Base-by-base conservation (phyloP, 1,140 invertebrate genomes). In the Proctacanthus coquilletti region DNA sequence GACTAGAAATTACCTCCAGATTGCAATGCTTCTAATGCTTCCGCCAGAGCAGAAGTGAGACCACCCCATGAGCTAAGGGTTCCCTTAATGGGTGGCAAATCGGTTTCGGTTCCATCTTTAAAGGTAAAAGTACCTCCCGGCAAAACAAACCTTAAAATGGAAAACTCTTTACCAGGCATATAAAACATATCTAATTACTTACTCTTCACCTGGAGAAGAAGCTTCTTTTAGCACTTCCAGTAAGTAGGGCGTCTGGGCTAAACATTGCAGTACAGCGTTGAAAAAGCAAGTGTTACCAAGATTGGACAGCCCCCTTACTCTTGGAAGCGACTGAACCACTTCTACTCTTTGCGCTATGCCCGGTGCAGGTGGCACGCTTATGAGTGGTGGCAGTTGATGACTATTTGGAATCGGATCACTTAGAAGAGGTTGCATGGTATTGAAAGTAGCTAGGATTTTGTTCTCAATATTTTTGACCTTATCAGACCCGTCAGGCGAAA, bases 201-300 rank as follows among this genome's bases (percentile, higher is more conserved):
- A 59, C 54, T 59, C 69, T 44, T 77, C 73, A 1, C 75, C 80
- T 3, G 72, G 69, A 42, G 70, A 66, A 35, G 70, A 68, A 45
- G 81, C 67, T 59, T 84, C 71, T 47, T 77, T 69, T 33, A 92
- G 64, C 14, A 82, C 67, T 47, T 75, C 61, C 21, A 80, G 65
- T 30, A 95, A 66, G 56, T 77, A 82, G 15, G 82, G 80, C 11
- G 87, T 92, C 57, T 88, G 85, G 14, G 77, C 80, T 40, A 95
- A 64, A 59, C 81, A 84, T 58, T 97, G 92, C 66, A 95, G 74
- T 3, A 95, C 86, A 27, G 89, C 84, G 68, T 96, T 96, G 51
- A 94, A 93, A 65, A 93, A 97, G 60, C 92, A 96, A 2, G 91
- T 95, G 55, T 95, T 94, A 39, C 92, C 91, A 56, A 95, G 66